phyloP scores from a whole-genome alignment of 2,797 vertebrate species.

The Gastrophryne carolinensis region DNA sequence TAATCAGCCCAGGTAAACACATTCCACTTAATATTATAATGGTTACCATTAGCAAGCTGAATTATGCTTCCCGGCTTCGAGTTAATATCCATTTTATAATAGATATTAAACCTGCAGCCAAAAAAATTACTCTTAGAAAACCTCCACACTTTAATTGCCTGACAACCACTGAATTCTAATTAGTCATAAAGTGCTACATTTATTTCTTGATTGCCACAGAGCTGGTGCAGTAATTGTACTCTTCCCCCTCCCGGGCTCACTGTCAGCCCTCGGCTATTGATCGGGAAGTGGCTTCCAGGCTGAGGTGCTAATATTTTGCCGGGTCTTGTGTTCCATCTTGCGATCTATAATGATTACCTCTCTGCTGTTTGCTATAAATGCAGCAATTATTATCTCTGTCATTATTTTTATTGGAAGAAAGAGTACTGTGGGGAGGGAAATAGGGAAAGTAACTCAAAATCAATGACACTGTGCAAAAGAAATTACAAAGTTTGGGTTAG shows the following conservation, averaged over 20 bases:
- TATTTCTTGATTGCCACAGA: conserved; percentile 46
- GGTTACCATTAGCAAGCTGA: conserved; percentile 18
- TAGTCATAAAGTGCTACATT: conserved; percentile 51
- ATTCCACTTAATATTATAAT: conserved; percentile 27
- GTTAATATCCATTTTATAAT: conserved; percentile 53
- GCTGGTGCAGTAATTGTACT: background rate
- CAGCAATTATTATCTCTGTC: background rate
- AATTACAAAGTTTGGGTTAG: background rate
- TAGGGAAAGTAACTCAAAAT: background rate
- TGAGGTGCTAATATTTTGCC: background rate
- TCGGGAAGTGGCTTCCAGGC: conserved; percentile 21
- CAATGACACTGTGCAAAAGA: background rate
- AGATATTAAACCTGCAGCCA: conserved; percentile 48
- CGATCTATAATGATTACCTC: conserved; percentile 5
- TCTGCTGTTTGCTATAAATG: conserved; percentile 11
- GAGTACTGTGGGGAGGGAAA: background rate
- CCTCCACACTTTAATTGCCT: conserved; percentile 44
- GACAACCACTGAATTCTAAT: conserved; percentile 51
- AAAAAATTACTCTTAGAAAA: conserved; percentile 48
- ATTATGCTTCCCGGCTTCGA: conserved; percentile 31
- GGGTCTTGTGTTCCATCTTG: conserved; percentile 7
- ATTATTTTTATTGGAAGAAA: conserved; percentile 14
- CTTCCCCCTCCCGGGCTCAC: background rate
- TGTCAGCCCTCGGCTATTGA: conserved; percentile 20
- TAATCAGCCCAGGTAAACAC: conserved; percentile 23